phyloP scores from a whole-genome alignment of 2,888 invertebrate genomes.

The Drosophila basisetae region DNA sequence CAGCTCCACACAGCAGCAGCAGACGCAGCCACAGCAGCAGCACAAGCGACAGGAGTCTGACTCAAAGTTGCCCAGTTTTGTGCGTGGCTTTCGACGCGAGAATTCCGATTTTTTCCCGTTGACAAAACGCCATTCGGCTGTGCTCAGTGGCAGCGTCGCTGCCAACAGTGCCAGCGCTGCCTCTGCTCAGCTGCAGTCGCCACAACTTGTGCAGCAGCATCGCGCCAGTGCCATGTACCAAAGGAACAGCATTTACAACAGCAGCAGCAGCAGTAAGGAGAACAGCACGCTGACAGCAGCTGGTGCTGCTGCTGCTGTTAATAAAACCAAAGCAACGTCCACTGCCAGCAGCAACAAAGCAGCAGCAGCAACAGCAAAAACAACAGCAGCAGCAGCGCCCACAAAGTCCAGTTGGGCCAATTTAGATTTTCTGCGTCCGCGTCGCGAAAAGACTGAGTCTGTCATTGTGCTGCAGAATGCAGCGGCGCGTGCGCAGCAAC shows the following conservation, averaged over 20 bases:
- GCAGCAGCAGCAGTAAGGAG: constrained; percentile 52
- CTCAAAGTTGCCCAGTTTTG: constrained; percentile 90
- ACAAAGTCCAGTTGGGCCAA: constrained; percentile 83
- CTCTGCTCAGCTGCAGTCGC: constrained; percentile 65
- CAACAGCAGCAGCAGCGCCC: constrained; percentile 40
- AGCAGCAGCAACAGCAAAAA: constrained; percentile 55
- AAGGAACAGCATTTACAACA: constrained; percentile 87
- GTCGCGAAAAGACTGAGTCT: constrained; percentile 95
- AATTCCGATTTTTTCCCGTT: constrained; percentile 94
- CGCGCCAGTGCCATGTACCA: constrained; percentile 90
- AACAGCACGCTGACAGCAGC: constrained; percentile 22
- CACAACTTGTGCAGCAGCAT: constrained; percentile 86
- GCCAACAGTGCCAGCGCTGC: constrained; percentile 55
- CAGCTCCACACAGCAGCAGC: constrained; percentile 31
- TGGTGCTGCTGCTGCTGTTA: constrained; percentile 23
- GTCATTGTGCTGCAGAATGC: constrained; percentile 91
- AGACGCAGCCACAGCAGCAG: constrained; percentile 33
- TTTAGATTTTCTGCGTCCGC: constrained; percentile 88
- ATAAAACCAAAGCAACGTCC: constrained; percentile 43
- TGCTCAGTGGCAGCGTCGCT: constrained; percentile 85
- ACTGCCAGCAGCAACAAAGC: constrained; percentile 37
- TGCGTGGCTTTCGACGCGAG: constrained; percentile 92
- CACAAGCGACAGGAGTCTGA: constrained; percentile 92
- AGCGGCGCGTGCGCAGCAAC: constrained; percentile 86
- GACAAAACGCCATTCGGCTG: constrained; percentile 91